phyloP scores from a whole-genome alignment of 2,888 invertebrate species.

The Meta bourneti region DNA sequence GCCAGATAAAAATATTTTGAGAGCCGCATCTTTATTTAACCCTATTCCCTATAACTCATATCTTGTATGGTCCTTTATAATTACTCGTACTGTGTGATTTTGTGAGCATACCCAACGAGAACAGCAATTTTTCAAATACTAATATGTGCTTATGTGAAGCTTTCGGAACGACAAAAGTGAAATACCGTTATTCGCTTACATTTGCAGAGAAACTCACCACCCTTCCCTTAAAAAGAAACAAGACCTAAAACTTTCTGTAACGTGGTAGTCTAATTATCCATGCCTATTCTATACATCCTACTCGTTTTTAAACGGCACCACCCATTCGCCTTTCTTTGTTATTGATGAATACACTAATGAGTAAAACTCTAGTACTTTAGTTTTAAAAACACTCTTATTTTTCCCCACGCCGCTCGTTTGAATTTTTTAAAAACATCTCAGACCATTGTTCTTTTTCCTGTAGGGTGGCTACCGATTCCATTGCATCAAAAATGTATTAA shows the following conservation, averaged over 20 bases:
- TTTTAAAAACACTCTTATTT: conserved; percentile 33
- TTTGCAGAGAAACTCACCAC: conserved; percentile 5
- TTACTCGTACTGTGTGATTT: no score
- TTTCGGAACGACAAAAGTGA: background rate
- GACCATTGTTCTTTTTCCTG: conserved; percentile 46
- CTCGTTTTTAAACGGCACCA: conserved; percentile 29
- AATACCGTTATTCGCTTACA: conserved; percentile 20
- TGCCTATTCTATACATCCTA: conserved; percentile 8
- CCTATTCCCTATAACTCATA: no score
- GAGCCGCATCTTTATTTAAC: no score
- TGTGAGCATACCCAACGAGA: no score
- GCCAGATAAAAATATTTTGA: no score
- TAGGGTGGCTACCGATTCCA: conserved; percentile 53
- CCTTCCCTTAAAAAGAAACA: conserved; percentile 16
- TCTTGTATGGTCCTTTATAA: no score
- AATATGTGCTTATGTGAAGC: no score
- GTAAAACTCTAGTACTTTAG: conserved; percentile 53
- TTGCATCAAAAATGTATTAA: conserved; percentile 64
- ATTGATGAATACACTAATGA: conserved; percentile 59
- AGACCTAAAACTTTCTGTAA: conserved; percentile 6
- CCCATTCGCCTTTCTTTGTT: conserved; percentile 41
- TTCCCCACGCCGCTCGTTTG: conserved; percentile 11
- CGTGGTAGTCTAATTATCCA: conserved; percentile 30
- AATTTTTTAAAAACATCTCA: conserved; percentile 38
- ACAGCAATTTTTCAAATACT: no score